phyloP scores from a whole-genome alignment of 1,140 invertebrate species.

The Hyposmocoma kahamanoa region DNA sequence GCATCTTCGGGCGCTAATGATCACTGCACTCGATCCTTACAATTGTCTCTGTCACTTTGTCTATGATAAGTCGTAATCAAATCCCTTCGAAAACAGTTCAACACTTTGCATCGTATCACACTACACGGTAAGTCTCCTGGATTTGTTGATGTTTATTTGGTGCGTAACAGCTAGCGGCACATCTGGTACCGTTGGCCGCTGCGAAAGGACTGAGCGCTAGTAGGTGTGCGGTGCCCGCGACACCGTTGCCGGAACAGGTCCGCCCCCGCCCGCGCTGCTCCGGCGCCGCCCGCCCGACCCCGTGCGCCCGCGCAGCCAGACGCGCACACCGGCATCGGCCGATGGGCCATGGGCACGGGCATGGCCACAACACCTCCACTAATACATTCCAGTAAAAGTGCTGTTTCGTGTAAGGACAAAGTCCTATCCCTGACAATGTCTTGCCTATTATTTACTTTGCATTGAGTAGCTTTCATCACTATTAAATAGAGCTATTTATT shows the following conservation, averaged over 20 bases:
- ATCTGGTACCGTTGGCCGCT: constrained; percentile 67
- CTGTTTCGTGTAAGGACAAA: constrained; percentile 33
- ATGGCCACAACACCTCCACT: constrained; percentile 29
- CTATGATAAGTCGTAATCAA: constrained; percentile 29
- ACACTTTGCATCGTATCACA: constrained; percentile 65
- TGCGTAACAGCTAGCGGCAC: constrained; percentile 58
- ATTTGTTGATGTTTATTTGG: constrained; percentile 53
- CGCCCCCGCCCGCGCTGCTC: constrained; percentile 56
- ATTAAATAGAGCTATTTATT: too few species aligned
- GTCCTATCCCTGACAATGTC: too few species aligned
- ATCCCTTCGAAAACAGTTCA: constrained; percentile 5
- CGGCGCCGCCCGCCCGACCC: constrained; percentile 32
- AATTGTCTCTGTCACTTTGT: constrained; percentile 52
- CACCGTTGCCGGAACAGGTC: constrained; percentile 72
- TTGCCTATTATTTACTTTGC: too few species aligned
- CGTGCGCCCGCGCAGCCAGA: constrained; percentile 21
- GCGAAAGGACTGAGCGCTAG: constrained; percentile 62
- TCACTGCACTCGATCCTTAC: constrained; percentile 59
- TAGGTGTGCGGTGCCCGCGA: constrained; percentile 51
- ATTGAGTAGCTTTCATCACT: too few species aligned
- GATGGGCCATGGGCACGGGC: constrained; percentile 4
- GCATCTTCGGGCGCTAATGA: constrained; percentile 77
- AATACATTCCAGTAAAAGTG: constrained; percentile 63
- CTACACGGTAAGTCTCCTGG: constrained; percentile 60
- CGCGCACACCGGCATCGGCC: constrained; percentile 21